These are phyloP conservation scores for Nineta flava DNA, from an alignment of 2,888 invertebrate genomes.

Conservation along the genomic window DNA sequence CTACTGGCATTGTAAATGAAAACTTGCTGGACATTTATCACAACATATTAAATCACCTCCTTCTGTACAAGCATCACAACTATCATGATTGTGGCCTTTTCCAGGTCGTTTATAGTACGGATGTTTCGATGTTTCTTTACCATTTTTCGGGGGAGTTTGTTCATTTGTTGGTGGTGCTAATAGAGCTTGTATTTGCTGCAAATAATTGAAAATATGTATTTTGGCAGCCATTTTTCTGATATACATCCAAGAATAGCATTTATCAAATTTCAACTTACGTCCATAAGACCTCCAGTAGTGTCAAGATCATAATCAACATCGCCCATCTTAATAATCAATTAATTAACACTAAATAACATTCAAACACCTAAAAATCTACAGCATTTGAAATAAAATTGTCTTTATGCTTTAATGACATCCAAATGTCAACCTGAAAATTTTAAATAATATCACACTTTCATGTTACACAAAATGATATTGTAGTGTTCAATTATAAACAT, in stretches of 20 bases:
- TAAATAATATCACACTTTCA: conserved; percentile 2
- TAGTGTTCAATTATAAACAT: background rate
- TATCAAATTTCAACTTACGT: conserved; percentile 41
- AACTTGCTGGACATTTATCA: conserved; percentile 89
- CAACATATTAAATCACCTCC: conserved; percentile 92
- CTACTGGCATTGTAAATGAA: conserved; percentile 93
- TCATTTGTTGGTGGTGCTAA: conserved; percentile 78
- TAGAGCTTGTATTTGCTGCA: conserved; percentile 73
- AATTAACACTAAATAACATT: background rate
- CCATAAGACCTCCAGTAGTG: conserved; percentile 70
- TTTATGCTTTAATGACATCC: conserved; percentile 6
- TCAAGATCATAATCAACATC: conserved; percentile 60
- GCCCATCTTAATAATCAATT: conserved; percentile 29
- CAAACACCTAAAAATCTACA: background rate
- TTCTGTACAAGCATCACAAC: conserved; percentile 87
- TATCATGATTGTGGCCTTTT: conserved; percentile 82
- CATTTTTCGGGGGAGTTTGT: conserved; percentile 36
- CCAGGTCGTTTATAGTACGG: conserved; percentile 75
- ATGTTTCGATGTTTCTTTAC: conserved; percentile 46
- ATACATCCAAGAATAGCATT: too few species aligned
- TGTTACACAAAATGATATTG: background rate
- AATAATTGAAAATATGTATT: conserved; percentile 13
- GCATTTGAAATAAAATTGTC: conserved; percentile 3
- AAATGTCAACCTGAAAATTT: conserved; percentile 8
- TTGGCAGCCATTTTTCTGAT: conserved; percentile 16